Percentiles rank a stretch among this genome's conserved stretches.
These are phyloP conservation scores for Eilema caniola DNA, from an alignment of 2,888 invertebrate species.

Conservation along the genomic window DNA sequence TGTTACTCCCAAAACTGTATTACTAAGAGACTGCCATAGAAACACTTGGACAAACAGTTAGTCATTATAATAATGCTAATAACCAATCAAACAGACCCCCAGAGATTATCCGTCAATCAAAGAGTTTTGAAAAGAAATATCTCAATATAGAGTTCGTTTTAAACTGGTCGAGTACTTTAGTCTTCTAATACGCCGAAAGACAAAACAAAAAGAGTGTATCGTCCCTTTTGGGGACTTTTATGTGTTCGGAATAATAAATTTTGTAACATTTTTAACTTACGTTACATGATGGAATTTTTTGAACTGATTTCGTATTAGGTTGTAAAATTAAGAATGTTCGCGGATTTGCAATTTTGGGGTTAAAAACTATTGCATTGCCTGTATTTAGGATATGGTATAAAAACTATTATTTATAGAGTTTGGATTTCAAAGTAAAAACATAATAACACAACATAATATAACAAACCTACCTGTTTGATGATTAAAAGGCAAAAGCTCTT, in stretches of 20 bases:
- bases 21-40: conserved; percentile 31
- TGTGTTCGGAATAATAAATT: conserved; percentile 58
- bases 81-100: conserved; percentile 46
- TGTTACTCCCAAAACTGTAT: conserved; percentile 21
- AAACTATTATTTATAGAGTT: too few relatives aligned
- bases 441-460: too few relatives aligned
- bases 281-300: conserved; percentile 18
- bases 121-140: conserved; percentile 33
- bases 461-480: too few relatives aligned
- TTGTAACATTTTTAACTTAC: conserved; percentile 34
- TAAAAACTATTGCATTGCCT: too few relatives aligned
- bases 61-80: conserved; percentile 58
- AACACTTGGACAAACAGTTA: conserved; percentile 69
- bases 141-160: conserved; percentile 25
- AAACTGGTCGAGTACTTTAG: conserved; percentile 44
- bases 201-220: conserved; percentile 51
- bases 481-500: too few relatives aligned
- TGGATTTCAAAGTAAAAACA: too few relatives aligned
- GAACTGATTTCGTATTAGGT: too few relatives aligned
- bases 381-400: too few relatives aligned
- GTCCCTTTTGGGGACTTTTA: conserved; percentile 52
- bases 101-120: conserved; percentile 21
- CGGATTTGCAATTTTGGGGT: too few relatives aligned
- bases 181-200: conserved; percentile 55
- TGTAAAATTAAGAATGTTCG: too few relatives aligned